These are phyloP conservation scores for Scytalopus superciliaris DNA, from an alignment of 2,113 vertebrate species.

Conservation along the genomic window DNA sequence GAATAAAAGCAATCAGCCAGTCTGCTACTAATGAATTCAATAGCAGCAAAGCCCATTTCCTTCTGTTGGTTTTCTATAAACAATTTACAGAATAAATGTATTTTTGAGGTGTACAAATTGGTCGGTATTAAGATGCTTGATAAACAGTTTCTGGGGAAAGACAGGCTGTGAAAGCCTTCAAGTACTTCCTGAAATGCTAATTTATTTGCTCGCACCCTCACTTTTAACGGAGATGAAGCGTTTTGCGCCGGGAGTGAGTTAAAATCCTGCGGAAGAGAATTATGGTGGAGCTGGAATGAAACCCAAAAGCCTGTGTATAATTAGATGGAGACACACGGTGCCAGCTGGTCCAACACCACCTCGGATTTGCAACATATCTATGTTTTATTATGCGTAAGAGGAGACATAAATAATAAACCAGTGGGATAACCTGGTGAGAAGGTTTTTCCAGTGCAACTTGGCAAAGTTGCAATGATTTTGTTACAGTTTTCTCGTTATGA, in stretches of 20 bases:
- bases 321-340: background rate
- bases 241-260: background rate
- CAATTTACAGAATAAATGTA: slow-evolving; percentile 67
- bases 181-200: slow-evolving; percentile 32
- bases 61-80: slow-evolving; percentile 61
- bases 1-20: slow-evolving; percentile 51
- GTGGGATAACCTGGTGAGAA: background rate
- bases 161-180: slow-evolving; percentile 31
- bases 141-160: slow-evolving; percentile 63
- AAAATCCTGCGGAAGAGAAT: slow-evolving; percentile 33
- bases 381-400: background rate
- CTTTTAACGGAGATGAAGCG: background rate
- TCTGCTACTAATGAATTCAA: slow-evolving; percentile 65
- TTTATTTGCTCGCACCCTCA: background rate
- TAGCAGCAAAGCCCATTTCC: slow-evolving; percentile 62
- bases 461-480: background rate
- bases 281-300: background rate
- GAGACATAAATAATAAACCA: background rate
- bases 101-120: slow-evolving; percentile 62
- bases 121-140: slow-evolving; percentile 59
- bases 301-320: background rate
- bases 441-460: background rate
- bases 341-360: background rate
- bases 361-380: background rate
- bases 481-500: background rate